Conservation (phyloP, 2,797 vertebrate genomes). For the Perodicticus potto region DNA sequence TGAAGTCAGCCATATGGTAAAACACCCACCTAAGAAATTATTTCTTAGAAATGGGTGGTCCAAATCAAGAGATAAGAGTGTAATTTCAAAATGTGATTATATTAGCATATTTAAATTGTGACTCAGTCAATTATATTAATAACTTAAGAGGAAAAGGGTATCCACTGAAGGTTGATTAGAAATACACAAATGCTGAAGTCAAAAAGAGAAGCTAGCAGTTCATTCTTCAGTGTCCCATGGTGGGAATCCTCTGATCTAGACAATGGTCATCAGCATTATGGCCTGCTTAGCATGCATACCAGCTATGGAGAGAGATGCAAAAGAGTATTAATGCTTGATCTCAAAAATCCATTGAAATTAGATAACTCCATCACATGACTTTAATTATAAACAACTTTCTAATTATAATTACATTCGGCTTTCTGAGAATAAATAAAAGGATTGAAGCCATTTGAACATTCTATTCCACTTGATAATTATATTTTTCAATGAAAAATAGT, state of each 20-base stretch:
- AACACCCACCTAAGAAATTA: constrained; percentile 46
- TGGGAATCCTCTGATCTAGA: not conserved
- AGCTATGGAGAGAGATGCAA: not conserved
- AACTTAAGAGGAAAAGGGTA: not conserved
- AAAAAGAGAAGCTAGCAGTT: not conserved
- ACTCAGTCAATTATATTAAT: constrained; percentile 29
- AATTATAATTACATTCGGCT: not conserved
- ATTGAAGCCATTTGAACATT: not conserved
- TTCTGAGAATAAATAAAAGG: not conserved
- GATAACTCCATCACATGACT: not conserved
- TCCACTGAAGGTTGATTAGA: not conserved
- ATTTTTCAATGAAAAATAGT: not conserved
- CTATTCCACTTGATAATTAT: not conserved
- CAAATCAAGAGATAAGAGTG: not conserved
- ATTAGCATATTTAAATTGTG: constrained; percentile 35
- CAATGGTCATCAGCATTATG: not conserved
- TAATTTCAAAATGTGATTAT: constrained; percentile 10
- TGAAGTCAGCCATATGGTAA: not conserved
- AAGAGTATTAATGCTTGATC: not conserved
- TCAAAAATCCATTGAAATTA: not conserved
- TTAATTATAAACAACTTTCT: not conserved
- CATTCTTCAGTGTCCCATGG: not conserved
- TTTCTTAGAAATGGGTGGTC: constrained; percentile 59
- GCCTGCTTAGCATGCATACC: not conserved
- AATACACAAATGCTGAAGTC: not conserved